Evolutionary conservation across 2,888 invertebrate genomes (phyloP).

Genomic region (Dicyrtomina minuta): DNA sequence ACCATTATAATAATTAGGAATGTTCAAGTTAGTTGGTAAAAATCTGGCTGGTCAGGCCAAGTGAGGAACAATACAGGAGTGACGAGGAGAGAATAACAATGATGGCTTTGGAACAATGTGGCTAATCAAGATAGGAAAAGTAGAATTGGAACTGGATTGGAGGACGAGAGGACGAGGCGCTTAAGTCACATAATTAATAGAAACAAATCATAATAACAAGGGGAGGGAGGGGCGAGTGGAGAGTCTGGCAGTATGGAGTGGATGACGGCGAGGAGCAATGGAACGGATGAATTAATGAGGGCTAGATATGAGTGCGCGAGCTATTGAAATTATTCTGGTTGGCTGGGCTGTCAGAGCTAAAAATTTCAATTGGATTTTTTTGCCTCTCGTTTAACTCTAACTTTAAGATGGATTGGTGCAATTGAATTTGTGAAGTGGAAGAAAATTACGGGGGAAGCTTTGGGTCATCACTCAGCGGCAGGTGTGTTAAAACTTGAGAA

Average conservation of each 20-base stretch:
- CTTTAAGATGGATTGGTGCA: slow-evolving; percentile 28
- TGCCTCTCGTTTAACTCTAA: slow-evolving; percentile 2
- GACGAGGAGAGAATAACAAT: slow-evolving; percentile 36
- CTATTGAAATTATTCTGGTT: too few species aligned
- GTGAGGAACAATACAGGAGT: slow-evolving; percentile 26
- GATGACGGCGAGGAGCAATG: neutral
- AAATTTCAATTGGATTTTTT: slow-evolving; percentile 8
- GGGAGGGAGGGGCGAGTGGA: neutral
- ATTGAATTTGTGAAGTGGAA: slow-evolving; percentile 32
- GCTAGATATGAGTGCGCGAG: neutral
- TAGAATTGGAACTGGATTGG: slow-evolving; percentile 1
- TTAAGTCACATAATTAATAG: slow-evolving; percentile 14
- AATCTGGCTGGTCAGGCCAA: slow-evolving; percentile 26
- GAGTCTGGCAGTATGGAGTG: neutral
- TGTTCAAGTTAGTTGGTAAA: neutral
- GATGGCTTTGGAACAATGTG: slow-evolving; percentile 17
- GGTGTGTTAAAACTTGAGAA: slow-evolving; percentile 20
- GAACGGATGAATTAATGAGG: slow-evolving; percentile 21
- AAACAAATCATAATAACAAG: slow-evolving; percentile 29
- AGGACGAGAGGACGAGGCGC: neutral
- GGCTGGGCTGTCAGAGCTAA: neutral
- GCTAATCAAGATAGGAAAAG: slow-evolving; percentile 26
- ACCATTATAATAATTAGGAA: too few species aligned
- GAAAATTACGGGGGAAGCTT: slow-evolving; percentile 24
- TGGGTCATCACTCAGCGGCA: slow-evolving; percentile 31